phyloP scores from a whole-genome alignment of 2,888 invertebrate species.

The Asteroscopus sphinx region DNA sequence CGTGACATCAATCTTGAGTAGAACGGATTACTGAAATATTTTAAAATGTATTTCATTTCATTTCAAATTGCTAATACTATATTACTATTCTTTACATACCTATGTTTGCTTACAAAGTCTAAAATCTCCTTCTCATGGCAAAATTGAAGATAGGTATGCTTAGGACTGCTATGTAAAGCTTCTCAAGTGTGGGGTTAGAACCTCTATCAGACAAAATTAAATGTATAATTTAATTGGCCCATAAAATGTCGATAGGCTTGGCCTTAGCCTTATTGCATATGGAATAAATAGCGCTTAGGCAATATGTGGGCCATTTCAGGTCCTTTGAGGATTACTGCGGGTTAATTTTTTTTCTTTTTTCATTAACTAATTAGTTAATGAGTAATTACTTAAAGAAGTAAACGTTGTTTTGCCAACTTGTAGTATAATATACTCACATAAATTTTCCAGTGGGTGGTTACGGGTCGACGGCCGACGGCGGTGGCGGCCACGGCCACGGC shows the following conservation, averaged over 20 bases:
- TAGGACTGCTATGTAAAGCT: background rate
- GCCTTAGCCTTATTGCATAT: slow-evolving; percentile 10
- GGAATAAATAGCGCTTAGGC: slow-evolving; percentile 3
- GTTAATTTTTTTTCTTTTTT: too few relatives aligned
- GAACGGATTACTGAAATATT: background rate
- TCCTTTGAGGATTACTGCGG: slow-evolving; percentile 29
- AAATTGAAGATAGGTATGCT: too few relatives aligned
- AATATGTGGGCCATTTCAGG: slow-evolving; percentile 12
- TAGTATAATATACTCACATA: slow-evolving; percentile 17
- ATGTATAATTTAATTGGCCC: slow-evolving; percentile 24
- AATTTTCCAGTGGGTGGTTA: slow-evolving; percentile 90
- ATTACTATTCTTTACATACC: background rate
- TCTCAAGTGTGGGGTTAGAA: slow-evolving; percentile 2
- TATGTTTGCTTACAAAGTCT: background rate
- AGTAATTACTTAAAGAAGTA: slow-evolving; percentile 19
- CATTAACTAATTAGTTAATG: slow-evolving; percentile 31
- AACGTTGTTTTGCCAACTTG: background rate
- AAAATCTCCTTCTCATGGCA: too few relatives aligned
- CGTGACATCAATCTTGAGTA: background rate
- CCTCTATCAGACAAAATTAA: slow-evolving; percentile 19
- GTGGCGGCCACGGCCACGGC: slow-evolving; percentile 60
- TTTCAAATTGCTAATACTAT: background rate
- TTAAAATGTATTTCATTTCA: background rate
- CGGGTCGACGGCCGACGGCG: slow-evolving; percentile 70
- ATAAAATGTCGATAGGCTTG: slow-evolving; percentile 31